phyloP scores from a whole-genome alignment of 2,113 vertebrate species.

The Penelope pileata region DNA sequence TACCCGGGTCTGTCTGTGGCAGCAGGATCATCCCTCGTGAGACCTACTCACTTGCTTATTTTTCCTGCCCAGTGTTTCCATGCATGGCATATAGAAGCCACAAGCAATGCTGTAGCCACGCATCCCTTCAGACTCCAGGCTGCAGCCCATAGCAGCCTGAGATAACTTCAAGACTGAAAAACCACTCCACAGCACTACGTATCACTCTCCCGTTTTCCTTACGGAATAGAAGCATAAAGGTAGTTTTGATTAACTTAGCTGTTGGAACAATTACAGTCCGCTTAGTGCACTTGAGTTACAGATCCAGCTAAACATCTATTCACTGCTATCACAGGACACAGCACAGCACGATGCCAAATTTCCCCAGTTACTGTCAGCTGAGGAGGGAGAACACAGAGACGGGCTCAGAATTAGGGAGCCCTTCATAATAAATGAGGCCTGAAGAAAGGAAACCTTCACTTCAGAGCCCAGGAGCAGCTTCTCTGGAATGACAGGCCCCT shows the following conservation, averaged over 20 bases:
- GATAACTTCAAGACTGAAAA: not conserved
- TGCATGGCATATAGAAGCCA: not conserved
- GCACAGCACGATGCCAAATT: not conserved
- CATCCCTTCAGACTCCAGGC: rapidly evolving
- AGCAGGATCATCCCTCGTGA: not conserved
- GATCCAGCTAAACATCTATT: not conserved
- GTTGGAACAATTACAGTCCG: not conserved
- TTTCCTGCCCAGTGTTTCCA: not conserved
- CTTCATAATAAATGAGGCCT: not conserved
- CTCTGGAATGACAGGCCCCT: not conserved
- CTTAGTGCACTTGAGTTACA: not conserved
- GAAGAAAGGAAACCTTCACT: not conserved
- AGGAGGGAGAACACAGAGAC: not conserved
- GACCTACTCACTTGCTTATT: not conserved
- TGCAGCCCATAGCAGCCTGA: not conserved
- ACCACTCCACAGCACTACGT: not conserved
- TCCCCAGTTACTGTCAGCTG: not conserved
- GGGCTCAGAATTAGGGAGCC: not conserved
- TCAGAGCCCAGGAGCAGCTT: not conserved
- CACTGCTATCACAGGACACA: not conserved
- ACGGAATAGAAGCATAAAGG: not conserved
- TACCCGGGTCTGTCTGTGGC: not conserved
- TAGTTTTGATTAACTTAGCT: not conserved
- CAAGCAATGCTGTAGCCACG: not conserved
- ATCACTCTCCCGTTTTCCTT: not conserved